phyloP scores from a whole-genome alignment of 53 echinoderm and acorn worm genomes.

The Actinopyga echinites region DNA sequence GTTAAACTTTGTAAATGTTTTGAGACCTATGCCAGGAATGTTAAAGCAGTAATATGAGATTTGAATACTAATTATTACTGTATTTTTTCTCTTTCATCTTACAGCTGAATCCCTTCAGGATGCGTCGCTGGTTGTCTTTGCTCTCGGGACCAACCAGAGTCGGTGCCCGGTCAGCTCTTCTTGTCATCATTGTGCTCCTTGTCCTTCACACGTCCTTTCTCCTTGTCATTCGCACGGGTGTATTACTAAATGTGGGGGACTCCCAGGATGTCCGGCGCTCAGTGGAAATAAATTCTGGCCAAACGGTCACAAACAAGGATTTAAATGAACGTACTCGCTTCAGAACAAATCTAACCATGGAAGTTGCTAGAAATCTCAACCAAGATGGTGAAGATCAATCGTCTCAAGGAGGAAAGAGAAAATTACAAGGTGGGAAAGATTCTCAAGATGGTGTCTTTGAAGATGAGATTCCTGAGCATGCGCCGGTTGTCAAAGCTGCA shows the following conservation, averaged over 20 bases:
- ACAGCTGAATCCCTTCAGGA: slow-evolving; percentile 32
- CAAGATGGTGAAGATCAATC: not conserved
- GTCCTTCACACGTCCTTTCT: slow-evolving; percentile 52
- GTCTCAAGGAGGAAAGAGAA: not conserved
- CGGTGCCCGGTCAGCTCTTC: slow-evolving; percentile 46
- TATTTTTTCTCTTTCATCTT: not conserved
- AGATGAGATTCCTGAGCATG: not conserved
- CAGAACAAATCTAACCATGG: not conserved
- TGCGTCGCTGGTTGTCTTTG: slow-evolving; percentile 26
- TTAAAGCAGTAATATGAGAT: too few species aligned
- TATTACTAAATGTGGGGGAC: not conserved
- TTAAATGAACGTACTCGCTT: slow-evolving; percentile 4
- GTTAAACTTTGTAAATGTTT: too few species aligned
- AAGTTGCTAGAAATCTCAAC: not conserved
- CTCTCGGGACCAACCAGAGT: slow-evolving; percentile 39
- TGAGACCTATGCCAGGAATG: too few species aligned
- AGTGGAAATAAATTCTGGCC: not conserved
- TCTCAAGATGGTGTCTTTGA: not conserved
- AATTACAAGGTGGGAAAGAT: not conserved
- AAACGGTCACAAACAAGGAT: not conserved
- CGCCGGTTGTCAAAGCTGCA: not conserved
- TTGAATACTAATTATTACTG: too few species aligned
- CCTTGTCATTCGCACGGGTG: slow-evolving; percentile 45
- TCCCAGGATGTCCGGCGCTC: slow-evolving; percentile 12
- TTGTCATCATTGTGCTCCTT: slow-evolving; percentile 47